Conservation (phyloP, 2,797 vertebrate genomes). For the Phalanger gymnotis region DNA sequence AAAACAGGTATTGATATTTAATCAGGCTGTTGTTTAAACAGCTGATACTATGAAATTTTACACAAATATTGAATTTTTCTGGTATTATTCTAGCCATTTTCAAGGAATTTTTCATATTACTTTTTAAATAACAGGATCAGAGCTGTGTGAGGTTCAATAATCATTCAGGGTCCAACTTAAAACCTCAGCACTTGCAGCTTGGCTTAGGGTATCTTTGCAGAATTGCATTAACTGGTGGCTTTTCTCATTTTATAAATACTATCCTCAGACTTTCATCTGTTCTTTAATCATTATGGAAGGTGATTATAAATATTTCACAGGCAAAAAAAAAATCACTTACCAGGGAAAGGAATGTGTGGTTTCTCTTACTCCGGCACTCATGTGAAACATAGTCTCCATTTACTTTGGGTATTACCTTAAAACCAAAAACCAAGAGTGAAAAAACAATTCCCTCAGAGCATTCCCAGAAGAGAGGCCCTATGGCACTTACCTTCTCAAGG, state of each 20-base stretch:
- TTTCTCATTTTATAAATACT: conserved; percentile 29
- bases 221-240: conserved; percentile 47
- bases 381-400: conserved; percentile 24
- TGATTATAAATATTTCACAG: background rate
- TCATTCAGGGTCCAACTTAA: conserved; percentile 60
- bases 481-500: background rate
- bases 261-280: conserved; percentile 11
- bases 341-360: conserved; percentile 25
- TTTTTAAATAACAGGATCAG: conserved; percentile 55
- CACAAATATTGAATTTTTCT: conserved; percentile 68
- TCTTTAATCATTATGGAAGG: conserved; percentile 26
- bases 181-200: conserved; percentile 44
- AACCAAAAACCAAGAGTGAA: conserved; percentile 21
- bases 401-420: conserved; percentile 30
- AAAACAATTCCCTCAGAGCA: conserved; percentile 17
- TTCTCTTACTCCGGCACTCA: background rate
- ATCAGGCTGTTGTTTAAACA: conserved; percentile 75
- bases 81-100: conserved; percentile 59
- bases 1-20: conserved; percentile 80
- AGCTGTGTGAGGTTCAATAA: conserved; percentile 56
- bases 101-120: conserved; percentile 63
- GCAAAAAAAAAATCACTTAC: conserved; percentile 18
- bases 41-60: conserved; percentile 73
- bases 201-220: conserved; percentile 63
- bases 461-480: conserved; percentile 16